A percentile compares a stretch with the other conserved stretches of the same genome.
Evolutionary conservation across 2,888 invertebrate species (phyloP).

Genomic region (Hyles lineata): DNA sequence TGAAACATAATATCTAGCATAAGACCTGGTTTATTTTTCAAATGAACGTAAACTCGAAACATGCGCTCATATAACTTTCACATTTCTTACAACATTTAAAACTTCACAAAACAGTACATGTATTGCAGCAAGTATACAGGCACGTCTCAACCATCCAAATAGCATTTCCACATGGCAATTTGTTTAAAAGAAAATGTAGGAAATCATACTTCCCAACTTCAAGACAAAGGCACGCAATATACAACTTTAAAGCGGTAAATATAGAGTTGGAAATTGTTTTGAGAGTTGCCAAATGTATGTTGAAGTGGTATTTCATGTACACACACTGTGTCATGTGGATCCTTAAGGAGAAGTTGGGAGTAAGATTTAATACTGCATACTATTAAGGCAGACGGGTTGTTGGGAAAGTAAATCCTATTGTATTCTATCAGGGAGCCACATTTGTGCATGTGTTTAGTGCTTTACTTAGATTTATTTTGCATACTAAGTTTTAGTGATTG

Average conservation of each 20-base stretch:
- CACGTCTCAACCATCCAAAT: constrained; percentile 55
- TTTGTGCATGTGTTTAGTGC: not conserved
- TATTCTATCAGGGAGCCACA: constrained; percentile 1
- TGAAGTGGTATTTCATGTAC: constrained; percentile 34
- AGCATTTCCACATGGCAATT: constrained; percentile 62
- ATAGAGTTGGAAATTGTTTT: constrained; percentile 40
- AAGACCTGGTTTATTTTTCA: not conserved
- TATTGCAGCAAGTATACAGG: constrained; percentile 40
- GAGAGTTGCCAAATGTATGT: constrained; percentile 38
- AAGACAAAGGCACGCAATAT: constrained; percentile 33
- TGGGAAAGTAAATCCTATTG: constrained; percentile 18
- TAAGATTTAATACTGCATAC: constrained; percentile 19
- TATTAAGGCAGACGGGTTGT: constrained; percentile 8
- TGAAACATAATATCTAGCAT: no score
- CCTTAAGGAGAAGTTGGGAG: constrained; percentile 29
- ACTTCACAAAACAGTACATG: constrained; percentile 45
- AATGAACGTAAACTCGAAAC: constrained; percentile 6
- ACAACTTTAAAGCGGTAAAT: constrained; percentile 36
- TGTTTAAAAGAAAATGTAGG: constrained; percentile 61
- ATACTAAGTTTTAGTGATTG: no score
- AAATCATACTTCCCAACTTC: constrained; percentile 43
- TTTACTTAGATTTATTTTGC: not conserved
- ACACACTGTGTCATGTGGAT: constrained; percentile 37
- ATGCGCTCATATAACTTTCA: constrained; percentile 17
- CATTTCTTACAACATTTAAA: constrained; percentile 39